Evolutionary conservation across 2,888 invertebrate genomes (phyloP).

Genomic region (Cinara cedri): DNA sequence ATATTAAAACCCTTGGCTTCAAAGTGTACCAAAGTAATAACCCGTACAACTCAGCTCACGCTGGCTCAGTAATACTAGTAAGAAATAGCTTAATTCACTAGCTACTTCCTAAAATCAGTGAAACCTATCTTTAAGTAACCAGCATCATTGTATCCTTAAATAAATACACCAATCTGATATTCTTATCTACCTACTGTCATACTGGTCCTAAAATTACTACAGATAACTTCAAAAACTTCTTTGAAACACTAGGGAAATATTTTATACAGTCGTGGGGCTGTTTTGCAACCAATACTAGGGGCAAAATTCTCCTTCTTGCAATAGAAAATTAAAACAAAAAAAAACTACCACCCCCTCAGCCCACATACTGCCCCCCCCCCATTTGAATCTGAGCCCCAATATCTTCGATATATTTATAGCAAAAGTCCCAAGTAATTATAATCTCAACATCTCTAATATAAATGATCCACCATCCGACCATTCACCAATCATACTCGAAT

Average conservation of each 20-base stretch:
- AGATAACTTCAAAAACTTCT: no score
- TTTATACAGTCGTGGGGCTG: no score
- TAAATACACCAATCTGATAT: no score
- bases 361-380: neutral
- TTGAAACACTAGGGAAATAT: no score
- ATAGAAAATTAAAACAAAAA: slow-evolving; percentile 3
- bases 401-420: neutral
- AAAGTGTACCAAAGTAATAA: slow-evolving; percentile 15
- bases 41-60: neutral
- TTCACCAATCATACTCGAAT: slow-evolving; percentile 3
- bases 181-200: no score
- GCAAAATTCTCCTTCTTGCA: neutral
- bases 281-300: neutral
- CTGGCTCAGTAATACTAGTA: neutral
- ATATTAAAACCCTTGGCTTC: neutral
- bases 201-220: no score
- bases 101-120: neutral
- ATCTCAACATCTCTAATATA: neutral
- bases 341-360: neutral
- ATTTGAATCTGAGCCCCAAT: neutral
- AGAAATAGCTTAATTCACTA: neutral
- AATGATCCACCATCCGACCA: no score
- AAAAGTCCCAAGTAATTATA: neutral
- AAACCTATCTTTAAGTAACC: slow-evolving; percentile 2
- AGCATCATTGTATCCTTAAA: neutral